A percentile compares a stretch with the other conserved stretches of the same genome.
phyloP scores from a whole-genome alignment of 1,140 invertebrate genomes.

The Stegodyphus dumicola region DNA sequence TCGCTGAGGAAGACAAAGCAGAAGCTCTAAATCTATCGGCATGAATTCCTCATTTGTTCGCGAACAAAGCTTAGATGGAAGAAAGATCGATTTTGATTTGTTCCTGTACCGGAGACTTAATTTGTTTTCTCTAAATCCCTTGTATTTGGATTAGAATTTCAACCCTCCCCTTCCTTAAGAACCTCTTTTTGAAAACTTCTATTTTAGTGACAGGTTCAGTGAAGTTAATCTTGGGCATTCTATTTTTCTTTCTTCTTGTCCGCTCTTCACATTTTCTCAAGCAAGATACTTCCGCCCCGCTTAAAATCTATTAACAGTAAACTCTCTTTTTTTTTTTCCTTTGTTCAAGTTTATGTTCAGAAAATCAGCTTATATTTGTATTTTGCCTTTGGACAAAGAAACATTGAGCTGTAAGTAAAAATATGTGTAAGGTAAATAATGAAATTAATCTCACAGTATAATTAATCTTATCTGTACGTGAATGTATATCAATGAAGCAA shows the following conservation, averaged over 20 bases:
- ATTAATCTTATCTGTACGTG: no score
- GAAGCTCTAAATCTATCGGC: slow-evolving; percentile 24
- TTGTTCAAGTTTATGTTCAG: no score
- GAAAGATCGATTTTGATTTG: slow-evolving; percentile 35
- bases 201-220: slow-evolving; percentile 8
- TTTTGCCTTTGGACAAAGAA: no score
- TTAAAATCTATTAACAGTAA: no score
- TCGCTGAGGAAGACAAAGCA: neutral
- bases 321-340: no score
- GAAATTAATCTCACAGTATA: no score
- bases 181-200: neutral
- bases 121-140: slow-evolving; percentile 41
- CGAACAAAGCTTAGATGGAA: neutral
- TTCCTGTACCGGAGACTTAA: slow-evolving; percentile 19
- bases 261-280: no score
- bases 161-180: neutral
- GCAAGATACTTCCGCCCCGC: no score
- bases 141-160: slow-evolving; percentile 41
- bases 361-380: no score
- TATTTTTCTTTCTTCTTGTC: neutral
- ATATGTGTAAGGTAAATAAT: no score
- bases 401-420: no score
- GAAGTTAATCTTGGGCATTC: slow-evolving; percentile 20
- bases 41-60: slow-evolving; percentile 40
- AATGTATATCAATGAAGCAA: no score